A percentile compares a stretch with the other conserved stretches of the same genome.
These are phyloP conservation scores for Corythucha ciliata DNA, from an alignment of 2,888 invertebrate species.

Conservation along the genomic window DNA sequence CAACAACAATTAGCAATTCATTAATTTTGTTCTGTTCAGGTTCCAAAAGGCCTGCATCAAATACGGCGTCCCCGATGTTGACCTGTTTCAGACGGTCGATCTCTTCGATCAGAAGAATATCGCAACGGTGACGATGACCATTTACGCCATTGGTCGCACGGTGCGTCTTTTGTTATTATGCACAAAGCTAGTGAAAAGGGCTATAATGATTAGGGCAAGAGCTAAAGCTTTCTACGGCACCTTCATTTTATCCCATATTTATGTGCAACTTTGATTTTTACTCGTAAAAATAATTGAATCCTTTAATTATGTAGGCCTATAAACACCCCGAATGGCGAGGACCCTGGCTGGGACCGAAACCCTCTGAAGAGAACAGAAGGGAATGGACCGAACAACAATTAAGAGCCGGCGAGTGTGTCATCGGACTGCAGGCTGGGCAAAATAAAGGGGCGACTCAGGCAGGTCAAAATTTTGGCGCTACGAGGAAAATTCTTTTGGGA, in stretches of 20 bases:
- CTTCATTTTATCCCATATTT: not conserved
- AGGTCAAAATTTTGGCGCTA: conserved; percentile 78
- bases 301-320: conserved; percentile 51
- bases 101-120: conserved; percentile 87
- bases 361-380: conserved; percentile 72
- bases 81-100: conserved; percentile 85
- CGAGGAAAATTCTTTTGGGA: conserved; percentile 69
- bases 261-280: not conserved
- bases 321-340: conserved; percentile 77
- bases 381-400: conserved; percentile 74
- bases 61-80: conserved; percentile 77
- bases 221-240: not conserved
- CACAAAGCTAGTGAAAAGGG: not conserved
- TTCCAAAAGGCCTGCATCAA: conserved; percentile 72
- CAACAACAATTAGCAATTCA: too few species aligned
- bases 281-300: not conserved
- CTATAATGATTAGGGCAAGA: not conserved
- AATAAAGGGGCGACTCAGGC: conserved; percentile 78
- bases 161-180: conserved; percentile 43
- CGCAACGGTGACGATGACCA: conserved; percentile 73
- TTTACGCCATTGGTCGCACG: conserved; percentile 80
- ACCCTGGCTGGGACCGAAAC: conserved; percentile 72
- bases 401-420: conserved; percentile 71
- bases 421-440: conserved; percentile 78
- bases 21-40: conserved; percentile 42